A percentile compares a stretch with the other conserved stretches of the same genome.
These are phyloP conservation scores for Sebastes schlegelii DNA, from an alignment of 2,113 vertebrate genomes.

Conservation along the genomic window DNA sequence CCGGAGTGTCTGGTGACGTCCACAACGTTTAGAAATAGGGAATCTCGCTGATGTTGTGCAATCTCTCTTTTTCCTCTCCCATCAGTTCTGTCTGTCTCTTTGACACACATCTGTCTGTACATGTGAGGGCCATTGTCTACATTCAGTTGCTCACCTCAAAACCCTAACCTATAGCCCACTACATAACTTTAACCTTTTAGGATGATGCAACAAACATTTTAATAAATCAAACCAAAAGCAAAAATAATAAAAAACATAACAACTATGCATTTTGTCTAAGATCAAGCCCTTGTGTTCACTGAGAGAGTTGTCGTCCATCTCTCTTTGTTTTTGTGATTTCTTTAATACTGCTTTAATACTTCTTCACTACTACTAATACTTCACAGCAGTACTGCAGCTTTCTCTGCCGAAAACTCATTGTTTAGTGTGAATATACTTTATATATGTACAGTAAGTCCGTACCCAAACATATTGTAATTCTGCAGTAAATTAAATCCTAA, in stretches of 20 bases:
- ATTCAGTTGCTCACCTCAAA: neutral
- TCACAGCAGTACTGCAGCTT: too few relatives aligned
- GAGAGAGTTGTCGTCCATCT: neutral
- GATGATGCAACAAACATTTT: neutral
- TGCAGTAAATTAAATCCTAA: neutral
- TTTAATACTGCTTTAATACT: neutral
- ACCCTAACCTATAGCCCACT: neutral
- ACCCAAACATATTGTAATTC: neutral
- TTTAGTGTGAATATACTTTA: neutral
- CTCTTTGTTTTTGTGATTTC: neutral
- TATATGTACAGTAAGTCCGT: neutral
- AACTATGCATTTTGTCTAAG: neutral
- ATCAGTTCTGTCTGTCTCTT: constrained; percentile 18
- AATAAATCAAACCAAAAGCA: neutral
- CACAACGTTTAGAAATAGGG: constrained; percentile 42
- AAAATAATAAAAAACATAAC: neutral
- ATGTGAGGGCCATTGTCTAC: neutral
- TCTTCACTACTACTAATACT: too few relatives aligned
- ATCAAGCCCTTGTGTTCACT: neutral
- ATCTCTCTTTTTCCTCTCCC: constrained; percentile 9
- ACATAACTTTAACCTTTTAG: neutral
- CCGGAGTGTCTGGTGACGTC: constrained; percentile 19
- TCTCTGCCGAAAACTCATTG: neutral
- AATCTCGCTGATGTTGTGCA: constrained; percentile 38
- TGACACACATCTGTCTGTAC: neutral